A percentile compares a stretch with the other conserved stretches of the same genome.
These are phyloP conservation scores for Melanogrammus aeglefinus DNA, from an alignment of 2,797 vertebrate genomes.

Conservation along the genomic window DNA sequence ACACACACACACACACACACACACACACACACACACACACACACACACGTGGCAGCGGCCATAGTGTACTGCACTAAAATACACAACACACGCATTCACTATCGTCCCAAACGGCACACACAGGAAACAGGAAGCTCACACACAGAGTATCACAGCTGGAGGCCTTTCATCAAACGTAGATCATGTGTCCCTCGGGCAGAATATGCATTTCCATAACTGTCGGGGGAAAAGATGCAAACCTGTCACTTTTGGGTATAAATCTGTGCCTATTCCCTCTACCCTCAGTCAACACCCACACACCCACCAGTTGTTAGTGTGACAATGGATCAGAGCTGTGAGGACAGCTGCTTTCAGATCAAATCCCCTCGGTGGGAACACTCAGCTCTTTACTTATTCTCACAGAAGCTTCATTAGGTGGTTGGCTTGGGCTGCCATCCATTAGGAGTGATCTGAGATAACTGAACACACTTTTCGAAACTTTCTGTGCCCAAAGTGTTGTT, in stretches of 20 bases:
- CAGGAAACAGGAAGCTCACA: slow-evolving; percentile 57
- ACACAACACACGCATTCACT: slow-evolving; percentile 39
- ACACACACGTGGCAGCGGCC: background rate
- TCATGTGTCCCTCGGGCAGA: background rate
- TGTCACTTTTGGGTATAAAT: background rate
- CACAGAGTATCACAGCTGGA: background rate
- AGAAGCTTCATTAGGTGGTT: background rate
- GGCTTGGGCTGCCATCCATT: background rate
- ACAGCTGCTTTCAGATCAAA: slow-evolving; percentile 31
- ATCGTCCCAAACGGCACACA: slow-evolving; percentile 35
- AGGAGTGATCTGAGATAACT: background rate
- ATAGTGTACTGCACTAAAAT: slow-evolving; percentile 4
- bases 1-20: background rate
- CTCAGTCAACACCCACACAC: slow-evolving; percentile 8
- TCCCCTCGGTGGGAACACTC: slow-evolving; percentile 24
- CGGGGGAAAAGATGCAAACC: background rate
- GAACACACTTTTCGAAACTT: background rate
- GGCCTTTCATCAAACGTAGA: background rate
- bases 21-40: background rate
- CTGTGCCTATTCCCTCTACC: background rate
- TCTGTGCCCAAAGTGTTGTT: background rate
- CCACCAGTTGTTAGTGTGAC: slow-evolving; percentile 6
- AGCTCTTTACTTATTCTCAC: slow-evolving; percentile 36
- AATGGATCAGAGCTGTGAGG: slow-evolving; percentile 24
- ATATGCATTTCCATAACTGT: slow-evolving; percentile 2